These are phyloP conservation scores for Mesoligia furuncula DNA, from an alignment of 2,888 invertebrate species.

Conservation along the genomic window DNA sequence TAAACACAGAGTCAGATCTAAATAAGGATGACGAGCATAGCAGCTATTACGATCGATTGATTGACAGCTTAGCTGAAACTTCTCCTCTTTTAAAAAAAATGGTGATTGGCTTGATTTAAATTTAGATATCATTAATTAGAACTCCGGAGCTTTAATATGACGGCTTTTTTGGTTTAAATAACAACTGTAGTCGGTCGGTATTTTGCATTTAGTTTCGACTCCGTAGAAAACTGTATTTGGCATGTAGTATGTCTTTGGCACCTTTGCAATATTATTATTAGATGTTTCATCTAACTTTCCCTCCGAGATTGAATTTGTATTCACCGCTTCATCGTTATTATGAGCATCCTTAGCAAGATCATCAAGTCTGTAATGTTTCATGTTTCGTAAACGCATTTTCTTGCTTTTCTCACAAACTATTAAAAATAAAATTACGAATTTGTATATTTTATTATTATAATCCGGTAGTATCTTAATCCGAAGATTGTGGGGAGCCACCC, in stretches of 20 bases:
- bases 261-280: not conserved
- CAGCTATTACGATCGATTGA: too few species aligned
- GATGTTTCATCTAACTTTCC: not conserved
- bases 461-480: too few species aligned
- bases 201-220: conserved; percentile 26
- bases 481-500: too few species aligned
- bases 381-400: not conserved
- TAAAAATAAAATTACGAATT: too few species aligned
- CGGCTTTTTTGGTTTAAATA: not conserved
- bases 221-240: conserved; percentile 25
- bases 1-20: too few species aligned
- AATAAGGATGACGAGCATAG: too few species aligned
- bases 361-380: not conserved
- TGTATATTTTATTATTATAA: too few species aligned
- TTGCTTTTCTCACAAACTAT: not conserved
- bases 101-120: too few species aligned
- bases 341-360: not conserved
- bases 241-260: conserved; percentile 10
- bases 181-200: conserved; percentile 15
- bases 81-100: too few species aligned
- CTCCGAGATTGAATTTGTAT: conserved; percentile 6
- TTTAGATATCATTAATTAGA: too few species aligned
- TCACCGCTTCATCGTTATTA: not conserved
- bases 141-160: too few species aligned
- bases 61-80: too few species aligned